phyloP scores from a whole-genome alignment of 2,797 vertebrate species.

The Lacerta agilis region DNA sequence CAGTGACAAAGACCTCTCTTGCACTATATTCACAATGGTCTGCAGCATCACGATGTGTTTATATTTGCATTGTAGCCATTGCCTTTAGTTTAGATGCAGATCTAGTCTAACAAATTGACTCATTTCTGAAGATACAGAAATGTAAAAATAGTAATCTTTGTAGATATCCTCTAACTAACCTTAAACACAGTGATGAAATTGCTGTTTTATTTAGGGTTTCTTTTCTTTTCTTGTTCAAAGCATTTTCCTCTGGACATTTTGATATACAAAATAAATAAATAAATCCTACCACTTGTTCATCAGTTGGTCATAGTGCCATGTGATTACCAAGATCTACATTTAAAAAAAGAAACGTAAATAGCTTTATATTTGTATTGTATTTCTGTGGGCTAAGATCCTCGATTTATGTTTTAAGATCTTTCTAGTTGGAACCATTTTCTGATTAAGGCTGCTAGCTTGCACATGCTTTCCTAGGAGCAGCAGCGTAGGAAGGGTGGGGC shows the following conservation, averaged over 20 bases:
- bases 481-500: no score
- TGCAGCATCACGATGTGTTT: not conserved
- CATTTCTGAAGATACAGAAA: constrained; percentile 34
- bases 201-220: not conserved
- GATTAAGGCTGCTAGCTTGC: not conserved
- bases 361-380: constrained; percentile 7
- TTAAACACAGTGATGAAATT: not conserved
- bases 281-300: not conserved
- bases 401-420: not conserved
- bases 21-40: constrained; percentile 22
- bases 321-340: not conserved
- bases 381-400: not conserved
- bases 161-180: not conserved
- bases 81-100: constrained; percentile 46
- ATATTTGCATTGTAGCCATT: constrained; percentile 36
- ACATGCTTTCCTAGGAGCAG: not conserved
- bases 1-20: constrained; percentile 3
- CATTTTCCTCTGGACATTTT: not conserved
- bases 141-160: not conserved
- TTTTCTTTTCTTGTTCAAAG: not conserved
- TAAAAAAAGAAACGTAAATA: not conserved
- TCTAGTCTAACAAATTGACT: rapidly evolving
- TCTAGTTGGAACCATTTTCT: not conserved
- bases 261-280: not conserved
- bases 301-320: not conserved